phyloP scores from a whole-genome alignment of 2,888 invertebrate species.

The Drosophila birchii region DNA sequence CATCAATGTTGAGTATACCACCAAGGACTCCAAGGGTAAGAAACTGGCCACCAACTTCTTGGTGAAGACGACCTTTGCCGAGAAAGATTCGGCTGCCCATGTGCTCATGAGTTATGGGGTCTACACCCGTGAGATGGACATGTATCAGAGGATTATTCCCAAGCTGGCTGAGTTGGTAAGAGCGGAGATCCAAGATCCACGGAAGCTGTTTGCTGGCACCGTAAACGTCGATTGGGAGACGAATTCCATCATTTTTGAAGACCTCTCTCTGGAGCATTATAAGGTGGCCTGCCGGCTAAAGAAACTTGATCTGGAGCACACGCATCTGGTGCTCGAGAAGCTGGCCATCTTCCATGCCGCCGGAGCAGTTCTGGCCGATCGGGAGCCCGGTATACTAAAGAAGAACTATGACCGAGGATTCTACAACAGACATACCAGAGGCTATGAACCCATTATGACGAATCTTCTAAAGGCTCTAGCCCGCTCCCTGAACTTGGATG shows the following conservation, averaged over 20 bases:
- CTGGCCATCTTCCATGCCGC: constrained; percentile 85
- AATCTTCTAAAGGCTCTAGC: constrained; percentile 62
- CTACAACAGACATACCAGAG: constrained; percentile 69
- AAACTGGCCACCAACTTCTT: constrained; percentile 44
- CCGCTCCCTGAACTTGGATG: constrained; percentile 50
- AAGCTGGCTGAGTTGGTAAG: constrained; percentile 58
- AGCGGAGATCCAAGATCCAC: constrained; percentile 54
- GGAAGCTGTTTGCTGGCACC: constrained; percentile 67
- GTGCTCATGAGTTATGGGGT: constrained; percentile 58
- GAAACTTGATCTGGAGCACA: constrained; percentile 83
- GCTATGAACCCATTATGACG: constrained; percentile 53
- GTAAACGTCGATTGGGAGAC: constrained; percentile 71
- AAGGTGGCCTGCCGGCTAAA: constrained; percentile 60
- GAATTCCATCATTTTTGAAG: constrained; percentile 77
- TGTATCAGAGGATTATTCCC: constrained; percentile 77
- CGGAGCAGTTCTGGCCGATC: constrained; percentile 83
- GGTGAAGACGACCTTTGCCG: constrained; percentile 62
- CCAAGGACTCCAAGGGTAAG: constrained; percentile 4
- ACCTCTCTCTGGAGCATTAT: constrained; percentile 67
- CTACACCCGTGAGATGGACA: constrained; percentile 71
- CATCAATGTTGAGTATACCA: constrained; percentile 53
- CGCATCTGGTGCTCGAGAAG: constrained; percentile 79
- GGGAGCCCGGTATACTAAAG: constrained; percentile 53
- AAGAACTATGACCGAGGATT: constrained; percentile 71
- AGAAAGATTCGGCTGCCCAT: constrained; percentile 51